phyloP scores from a whole-genome alignment of 2,888 invertebrate species.

The Auanema freiburgensis region DNA sequence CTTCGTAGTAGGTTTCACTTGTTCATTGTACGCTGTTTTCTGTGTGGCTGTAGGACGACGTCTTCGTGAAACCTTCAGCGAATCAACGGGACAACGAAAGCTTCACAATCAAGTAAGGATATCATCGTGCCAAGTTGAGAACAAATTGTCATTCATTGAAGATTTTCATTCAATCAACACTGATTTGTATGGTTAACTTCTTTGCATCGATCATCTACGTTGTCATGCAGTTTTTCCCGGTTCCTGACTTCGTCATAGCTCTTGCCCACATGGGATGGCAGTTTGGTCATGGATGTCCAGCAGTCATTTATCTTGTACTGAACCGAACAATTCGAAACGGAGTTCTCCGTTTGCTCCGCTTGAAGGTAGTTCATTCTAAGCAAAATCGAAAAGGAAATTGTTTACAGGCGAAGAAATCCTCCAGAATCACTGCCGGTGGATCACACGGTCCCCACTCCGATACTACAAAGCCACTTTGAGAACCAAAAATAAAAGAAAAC shows the following conservation, averaged over 20 bases:
- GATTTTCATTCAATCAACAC: constrained; percentile 37
- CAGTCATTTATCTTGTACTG: too few species aligned
- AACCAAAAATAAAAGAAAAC: too few species aligned
- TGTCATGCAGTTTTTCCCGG: constrained; percentile 42
- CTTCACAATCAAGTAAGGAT: not conserved
- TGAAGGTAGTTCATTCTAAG: not conserved
- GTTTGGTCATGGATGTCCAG: constrained; percentile 26
- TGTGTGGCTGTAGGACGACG: constrained; percentile 8
- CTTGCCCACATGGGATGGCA: constrained; percentile 43
- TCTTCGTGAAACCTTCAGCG: not conserved
- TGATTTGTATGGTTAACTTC: constrained; percentile 36
- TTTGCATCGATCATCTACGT: constrained; percentile 39
- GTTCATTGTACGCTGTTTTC: constrained; percentile 33
- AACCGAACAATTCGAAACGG: too few species aligned
- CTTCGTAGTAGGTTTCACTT: constrained; percentile 38
- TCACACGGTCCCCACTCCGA: too few species aligned
- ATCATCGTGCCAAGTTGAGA: not conserved
- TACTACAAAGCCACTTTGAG: too few species aligned
- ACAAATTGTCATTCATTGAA: constrained; percentile 11
- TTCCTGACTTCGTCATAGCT: constrained; percentile 35
- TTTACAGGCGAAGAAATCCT: constrained; percentile 8
- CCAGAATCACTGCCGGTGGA: too few species aligned
- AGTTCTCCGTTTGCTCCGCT: too few species aligned
- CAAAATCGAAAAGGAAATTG: not conserved
- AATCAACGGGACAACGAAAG: not conserved